Evolutionary conservation across 2,113 vertebrate species (phyloP), one percentile per base, ranked within the genome.

Genomic region (Anoura caudifer): DNA sequence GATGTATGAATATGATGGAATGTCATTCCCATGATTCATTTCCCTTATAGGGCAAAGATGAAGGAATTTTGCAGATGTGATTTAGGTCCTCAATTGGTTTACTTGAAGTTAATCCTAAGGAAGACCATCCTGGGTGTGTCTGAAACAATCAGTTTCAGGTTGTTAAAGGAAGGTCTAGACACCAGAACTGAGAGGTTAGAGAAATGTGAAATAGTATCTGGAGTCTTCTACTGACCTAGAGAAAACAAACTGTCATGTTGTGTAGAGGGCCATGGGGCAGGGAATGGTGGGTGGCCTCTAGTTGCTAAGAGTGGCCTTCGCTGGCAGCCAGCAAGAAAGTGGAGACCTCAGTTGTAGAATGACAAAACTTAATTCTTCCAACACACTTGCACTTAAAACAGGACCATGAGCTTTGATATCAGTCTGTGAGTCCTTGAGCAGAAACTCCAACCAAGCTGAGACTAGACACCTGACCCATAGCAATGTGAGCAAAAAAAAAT

Each of bases 221-320:
- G 82, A 54, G 4, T 45, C 15, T 65, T 13, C 33, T 28, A 3
- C 20, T 76, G 36, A 54, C n/a, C 67, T 87, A 11, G 63, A 67
- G 47, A 83, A 63, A 72, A 45, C 14, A 50, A 72, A 28, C 8
- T 14, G 20, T 50, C 45, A 3, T 70, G 19, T 54, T 6, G 7
- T n/a, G 59, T n/a, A 88, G 43, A 56, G 38, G n/a, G 14, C 47
- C 36, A 16, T 0, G 0, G 38, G 65, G 50, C 33, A 26, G 61
- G 26, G 61, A 65, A 31, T 0, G 0, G 54, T 2, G 0, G 3
- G 36, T 19, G 4, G 43, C n/a, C 4, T 77, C 33, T 61, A 6
- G 56, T 19, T 15, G 36, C 41, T 22, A 4, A 67, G 12, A 10
- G 7, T 28, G n/a, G 31, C 5, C 43, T 76, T 24, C 14, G 13